phyloP scores from a whole-genome alignment of 1,140 invertebrate genomes.

The Bombus balteatus region DNA sequence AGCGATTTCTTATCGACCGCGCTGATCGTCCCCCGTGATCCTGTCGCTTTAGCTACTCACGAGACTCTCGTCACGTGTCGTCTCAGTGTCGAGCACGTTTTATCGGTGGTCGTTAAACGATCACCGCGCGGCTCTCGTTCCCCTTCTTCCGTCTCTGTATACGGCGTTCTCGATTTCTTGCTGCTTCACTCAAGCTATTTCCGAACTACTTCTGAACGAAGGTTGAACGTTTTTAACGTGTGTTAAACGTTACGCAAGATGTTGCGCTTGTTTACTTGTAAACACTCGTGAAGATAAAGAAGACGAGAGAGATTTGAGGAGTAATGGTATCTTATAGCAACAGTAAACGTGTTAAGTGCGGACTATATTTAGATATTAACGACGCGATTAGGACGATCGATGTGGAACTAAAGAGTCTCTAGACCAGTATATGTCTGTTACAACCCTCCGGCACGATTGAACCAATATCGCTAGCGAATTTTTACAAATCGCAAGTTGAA shows the following conservation, averaged over 20 bases:
- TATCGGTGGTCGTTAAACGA: slow-evolving; percentile 43
- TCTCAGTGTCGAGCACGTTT: slow-evolving; percentile 43
- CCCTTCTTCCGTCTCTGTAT: background rate
- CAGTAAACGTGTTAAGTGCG: background rate
- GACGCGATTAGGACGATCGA: background rate
- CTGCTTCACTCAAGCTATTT: background rate
- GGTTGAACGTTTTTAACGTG: background rate
- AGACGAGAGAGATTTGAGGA: background rate
- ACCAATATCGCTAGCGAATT: background rate
- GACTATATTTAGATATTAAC: background rate
- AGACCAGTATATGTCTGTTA: too few relatives aligned
- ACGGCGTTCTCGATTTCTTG: background rate
- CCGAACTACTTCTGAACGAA: slow-evolving; percentile 12
- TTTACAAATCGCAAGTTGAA: too few relatives aligned
- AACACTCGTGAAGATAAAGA: background rate
- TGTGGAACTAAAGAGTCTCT: background rate
- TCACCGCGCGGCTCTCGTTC: slow-evolving; percentile 5
- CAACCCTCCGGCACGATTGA: background rate
- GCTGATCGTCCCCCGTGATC: slow-evolving; percentile 59
- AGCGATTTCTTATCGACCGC: slow-evolving; percentile 77
- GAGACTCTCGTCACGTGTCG: slow-evolving; percentile 48
- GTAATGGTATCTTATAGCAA: background rate
- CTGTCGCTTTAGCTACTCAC: slow-evolving; percentile 36
- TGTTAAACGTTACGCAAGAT: background rate
- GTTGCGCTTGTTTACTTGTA: background rate